Conservation (phyloP, 1,140 invertebrate species). For the Schlechtendalia chinensis region DNA sequence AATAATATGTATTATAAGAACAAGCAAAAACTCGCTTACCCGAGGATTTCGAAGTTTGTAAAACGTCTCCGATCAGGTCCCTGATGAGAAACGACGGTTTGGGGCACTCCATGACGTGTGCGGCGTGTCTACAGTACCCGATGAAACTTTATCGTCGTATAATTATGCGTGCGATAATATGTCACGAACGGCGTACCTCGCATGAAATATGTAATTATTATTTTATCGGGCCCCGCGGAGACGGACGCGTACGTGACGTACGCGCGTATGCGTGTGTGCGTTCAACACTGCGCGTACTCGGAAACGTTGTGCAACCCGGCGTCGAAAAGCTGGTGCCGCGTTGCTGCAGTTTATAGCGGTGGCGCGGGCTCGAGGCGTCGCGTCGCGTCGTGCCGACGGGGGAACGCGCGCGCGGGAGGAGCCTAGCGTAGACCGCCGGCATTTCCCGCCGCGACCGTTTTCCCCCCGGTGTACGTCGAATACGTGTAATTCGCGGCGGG, state of each 20-base stretch:
- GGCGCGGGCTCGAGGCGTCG: neutral
- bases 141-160: no score
- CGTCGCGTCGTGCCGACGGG: neutral
- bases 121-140: no score
- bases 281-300: neutral
- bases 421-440: neutral
- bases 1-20: no score
- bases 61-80: conserved; percentile 51
- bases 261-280: neutral
- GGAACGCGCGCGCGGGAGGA: neutral
- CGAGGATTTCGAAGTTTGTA: conserved; percentile 45
- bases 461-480: no score
- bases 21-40: neutral
- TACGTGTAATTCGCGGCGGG: no score
- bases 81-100: conserved; percentile 52
- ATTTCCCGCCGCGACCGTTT: conserved; percentile 6
- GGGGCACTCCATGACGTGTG: conserved; percentile 20
- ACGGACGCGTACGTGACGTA: no score
- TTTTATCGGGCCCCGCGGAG: no score
- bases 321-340: neutral
- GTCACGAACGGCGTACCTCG: no score
- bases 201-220: no score
- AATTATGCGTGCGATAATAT: no score
- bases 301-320: no score
- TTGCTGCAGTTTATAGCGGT: neutral